Evolutionary conservation across 1,140 invertebrate species (phyloP).

Genomic region (Drosophila tristis): DNA sequence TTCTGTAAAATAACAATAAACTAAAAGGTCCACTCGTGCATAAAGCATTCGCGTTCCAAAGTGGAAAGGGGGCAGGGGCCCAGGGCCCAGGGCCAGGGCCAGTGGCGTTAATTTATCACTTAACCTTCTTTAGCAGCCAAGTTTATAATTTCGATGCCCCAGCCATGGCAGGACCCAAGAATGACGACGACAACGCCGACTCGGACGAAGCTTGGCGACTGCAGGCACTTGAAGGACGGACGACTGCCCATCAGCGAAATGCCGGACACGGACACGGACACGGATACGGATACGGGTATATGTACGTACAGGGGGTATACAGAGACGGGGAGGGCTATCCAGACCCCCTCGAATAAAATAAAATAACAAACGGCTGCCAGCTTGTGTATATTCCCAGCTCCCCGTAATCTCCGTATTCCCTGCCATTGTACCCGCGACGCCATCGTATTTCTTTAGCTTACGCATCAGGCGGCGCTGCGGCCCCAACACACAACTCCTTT

Average conservation of each 20-base stretch:
- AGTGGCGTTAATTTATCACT: conserved; percentile 78
- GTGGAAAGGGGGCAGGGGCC: conserved; percentile 3
- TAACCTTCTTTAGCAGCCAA: conserved; percentile 80
- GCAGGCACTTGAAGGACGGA: conserved; percentile 73
- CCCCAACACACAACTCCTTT: too few relatives aligned
- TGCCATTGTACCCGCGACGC: conserved; percentile 70
- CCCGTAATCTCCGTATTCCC: too few relatives aligned
- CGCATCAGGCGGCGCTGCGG: conserved; percentile 29
- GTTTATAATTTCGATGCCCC: conserved; percentile 74
- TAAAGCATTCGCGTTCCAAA: conserved; percentile 65
- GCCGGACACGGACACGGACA: conserved; percentile 29
- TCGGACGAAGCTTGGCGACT: conserved; percentile 42
- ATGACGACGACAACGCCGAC: conserved; percentile 45
- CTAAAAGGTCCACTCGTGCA: conserved; percentile 77
- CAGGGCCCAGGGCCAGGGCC: conserved; percentile 8
- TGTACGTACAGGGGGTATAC: conserved; percentile 29
- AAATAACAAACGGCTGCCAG: conserved; percentile 66
- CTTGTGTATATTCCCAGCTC: conserved; percentile 42
- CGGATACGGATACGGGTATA: conserved; percentile 5
- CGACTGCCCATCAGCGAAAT: conserved; percentile 72
- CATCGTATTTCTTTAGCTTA: conserved; percentile 72
- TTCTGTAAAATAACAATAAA: conserved; percentile 70
- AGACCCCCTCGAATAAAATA: conserved; percentile 59
- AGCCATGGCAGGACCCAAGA: conserved; percentile 41
- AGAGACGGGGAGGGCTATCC: conserved; percentile 1